Evolutionary conservation across 2,797 vertebrate genomes (phyloP), one percentile per base, ranked within the genome.

Genomic region (Enteromius thamalakanensis): DNA sequence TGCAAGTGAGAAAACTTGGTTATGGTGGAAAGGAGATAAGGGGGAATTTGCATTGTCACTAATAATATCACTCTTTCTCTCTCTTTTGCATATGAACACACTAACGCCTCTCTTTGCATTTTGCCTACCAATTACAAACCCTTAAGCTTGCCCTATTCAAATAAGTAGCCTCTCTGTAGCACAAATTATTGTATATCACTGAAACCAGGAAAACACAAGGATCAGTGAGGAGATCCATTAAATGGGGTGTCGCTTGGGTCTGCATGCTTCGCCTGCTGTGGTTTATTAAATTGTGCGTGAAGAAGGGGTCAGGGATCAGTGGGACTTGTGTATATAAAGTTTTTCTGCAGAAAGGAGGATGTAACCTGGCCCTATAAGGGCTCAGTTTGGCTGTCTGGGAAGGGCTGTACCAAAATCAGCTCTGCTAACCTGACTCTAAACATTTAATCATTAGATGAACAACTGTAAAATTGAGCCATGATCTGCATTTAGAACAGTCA

Each of bases 381-480:
- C 55, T 51, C 45, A n/a, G 70, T 32, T 67, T 29, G 32, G 23
- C 60, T 65, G 58, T 10, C 49, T 80, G 65, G 51, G 45, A 60
- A 72, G 74, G n/a, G 21, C 26, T 72, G 29, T 72, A 53, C 70
- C 58, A 55, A 37, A 76, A 76, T 68, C 64, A 58, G 6, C 37
- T 82, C 26, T 58, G 19, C 12, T 70, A 82, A 67, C 17, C 71
- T 55, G 45, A 65, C 37, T 69, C 23, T 26, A 2, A 53, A 37
- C 58, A 67, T 82, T 76, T 70, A 68, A 58, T 70, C 64, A 83
- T 40, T 37, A 49, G 19, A 74, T 4, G 21, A 81, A 47, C 2
- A 0, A 81, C 71, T 76, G 26, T 72, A 81, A 72, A 81, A 72
- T 65, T 75, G 14, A 82, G 64, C 17, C 49, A 37, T 76, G 62